Evolutionary conservation across 2,113 vertebrate species (phyloP).

Genomic region (Etheostoma cragini): DNA sequence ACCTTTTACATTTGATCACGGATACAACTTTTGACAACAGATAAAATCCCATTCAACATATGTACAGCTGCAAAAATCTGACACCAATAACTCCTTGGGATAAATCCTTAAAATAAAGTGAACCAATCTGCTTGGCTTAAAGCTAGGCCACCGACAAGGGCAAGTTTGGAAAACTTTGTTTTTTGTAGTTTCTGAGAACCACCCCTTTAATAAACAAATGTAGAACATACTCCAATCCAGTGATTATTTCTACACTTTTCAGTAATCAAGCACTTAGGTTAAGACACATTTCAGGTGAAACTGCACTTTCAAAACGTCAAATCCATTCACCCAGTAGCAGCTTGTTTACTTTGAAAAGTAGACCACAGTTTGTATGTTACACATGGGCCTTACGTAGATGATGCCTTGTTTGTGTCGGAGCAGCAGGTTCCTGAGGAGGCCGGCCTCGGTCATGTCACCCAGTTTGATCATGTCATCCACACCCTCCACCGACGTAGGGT

Average conservation of each 20-base stretch:
- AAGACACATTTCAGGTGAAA: not conserved
- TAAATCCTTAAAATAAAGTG: no score
- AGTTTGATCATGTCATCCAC: constrained; percentile 96
- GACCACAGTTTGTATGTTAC: not conserved
- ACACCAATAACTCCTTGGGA: no score
- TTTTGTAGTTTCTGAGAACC: no score
- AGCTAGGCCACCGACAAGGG: no score
- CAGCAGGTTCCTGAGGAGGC: constrained; percentile 92
- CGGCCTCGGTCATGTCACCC: constrained; percentile 92
- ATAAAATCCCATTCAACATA: no score
- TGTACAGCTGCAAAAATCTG: no score
- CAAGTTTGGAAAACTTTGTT: no score
- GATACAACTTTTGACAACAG: no score
- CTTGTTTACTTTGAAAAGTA: not conserved
- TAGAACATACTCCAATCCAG: not conserved
- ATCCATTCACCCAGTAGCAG: not conserved
- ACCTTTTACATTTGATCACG: no score
- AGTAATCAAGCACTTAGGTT: not conserved
- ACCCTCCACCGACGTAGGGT: constrained; percentile 89
- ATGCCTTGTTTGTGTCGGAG: constrained; percentile 88
- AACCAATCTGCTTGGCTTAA: no score
- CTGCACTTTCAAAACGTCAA: not conserved
- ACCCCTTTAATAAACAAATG: no score
- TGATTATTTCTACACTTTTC: not conserved
- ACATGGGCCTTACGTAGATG: constrained; percentile 89